Conservation (phyloP, 2,797 vertebrate genomes). For the Tadarida brasiliensis region DNA sequence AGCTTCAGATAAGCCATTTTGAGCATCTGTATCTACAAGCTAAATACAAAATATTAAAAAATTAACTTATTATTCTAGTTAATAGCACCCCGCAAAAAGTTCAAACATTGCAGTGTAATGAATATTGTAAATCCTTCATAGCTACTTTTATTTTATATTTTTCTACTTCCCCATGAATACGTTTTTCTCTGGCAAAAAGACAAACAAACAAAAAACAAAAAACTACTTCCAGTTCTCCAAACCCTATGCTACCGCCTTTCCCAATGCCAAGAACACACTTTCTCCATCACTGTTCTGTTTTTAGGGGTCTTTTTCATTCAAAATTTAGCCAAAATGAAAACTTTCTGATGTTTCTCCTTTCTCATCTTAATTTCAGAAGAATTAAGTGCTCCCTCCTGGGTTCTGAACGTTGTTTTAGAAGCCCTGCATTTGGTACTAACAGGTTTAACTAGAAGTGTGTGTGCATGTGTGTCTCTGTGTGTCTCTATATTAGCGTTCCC, state of each 20-base stretch:
- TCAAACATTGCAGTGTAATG: neutral
- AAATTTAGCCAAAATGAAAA: constrained; percentile 1
- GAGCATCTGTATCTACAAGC: neutral
- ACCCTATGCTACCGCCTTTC: neutral
- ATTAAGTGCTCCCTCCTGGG: neutral
- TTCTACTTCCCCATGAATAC: neutral
- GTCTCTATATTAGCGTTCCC: neutral
- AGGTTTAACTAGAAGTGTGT: neutral
- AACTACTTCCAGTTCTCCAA: neutral
- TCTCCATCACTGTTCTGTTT: neutral
- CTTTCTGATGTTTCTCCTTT: neutral
- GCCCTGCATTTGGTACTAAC: neutral
- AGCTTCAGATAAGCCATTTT: neutral
- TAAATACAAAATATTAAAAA: neutral
- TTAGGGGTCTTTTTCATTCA: constrained; percentile 7
- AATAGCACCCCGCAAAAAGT: neutral
- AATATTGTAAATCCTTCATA: neutral
- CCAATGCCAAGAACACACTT: neutral
- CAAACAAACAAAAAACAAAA: neutral
- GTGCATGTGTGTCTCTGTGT: neutral
- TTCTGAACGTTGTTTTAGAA: neutral
- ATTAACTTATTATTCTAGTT: neutral
- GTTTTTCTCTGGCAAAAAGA: neutral
- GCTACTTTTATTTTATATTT: neutral
- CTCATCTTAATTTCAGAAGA: neutral